phyloP scores from a whole-genome alignment of 2,888 invertebrate species.

The Drosophila atripex region DNA sequence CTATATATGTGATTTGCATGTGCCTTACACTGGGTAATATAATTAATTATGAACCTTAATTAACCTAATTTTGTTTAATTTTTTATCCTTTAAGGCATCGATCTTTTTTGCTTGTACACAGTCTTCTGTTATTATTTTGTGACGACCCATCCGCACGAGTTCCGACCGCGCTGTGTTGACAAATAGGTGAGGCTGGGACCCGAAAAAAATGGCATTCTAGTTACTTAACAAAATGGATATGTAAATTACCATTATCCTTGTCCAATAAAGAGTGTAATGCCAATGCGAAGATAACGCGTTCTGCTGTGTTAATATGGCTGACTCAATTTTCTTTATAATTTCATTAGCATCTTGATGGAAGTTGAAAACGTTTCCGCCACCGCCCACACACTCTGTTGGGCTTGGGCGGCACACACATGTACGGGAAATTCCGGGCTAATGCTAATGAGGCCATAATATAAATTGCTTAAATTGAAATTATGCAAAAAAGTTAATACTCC shows the following conservation, averaged over 20 bases:
- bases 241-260: neutral
- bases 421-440: slow-evolving; percentile 48
- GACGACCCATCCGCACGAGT: slow-evolving; percentile 9
- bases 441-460: slow-evolving; percentile 74
- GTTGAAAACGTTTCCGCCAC: slow-evolving; percentile 49
- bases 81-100: slow-evolving; percentile 10
- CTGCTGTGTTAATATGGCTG: slow-evolving; percentile 53
- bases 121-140: slow-evolving; percentile 19
- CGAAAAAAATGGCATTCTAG: neutral
- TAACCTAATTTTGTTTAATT: neutral
- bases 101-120: slow-evolving; percentile 11
- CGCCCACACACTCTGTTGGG: slow-evolving; percentile 6
- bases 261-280: slow-evolving; percentile 1
- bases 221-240: neutral
- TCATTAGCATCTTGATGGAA: slow-evolving; percentile 68
- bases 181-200: neutral
- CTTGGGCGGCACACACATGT: slow-evolving; percentile 19
- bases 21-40: slow-evolving; percentile 12
- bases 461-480: slow-evolving; percentile 77
- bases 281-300: slow-evolving; percentile 2
- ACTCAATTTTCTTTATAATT: slow-evolving; percentile 75
- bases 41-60: too few relatives aligned
- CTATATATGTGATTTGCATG: slow-evolving; percentile 8
- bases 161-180: slow-evolving; percentile 7
- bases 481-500: slow-evolving; percentile 69